A percentile compares a stretch with the other conserved stretches of the same genome.
Evolutionary conservation across 2,797 vertebrate species (phyloP).

Genomic region (Ctenopoma kingsleyae): DNA sequence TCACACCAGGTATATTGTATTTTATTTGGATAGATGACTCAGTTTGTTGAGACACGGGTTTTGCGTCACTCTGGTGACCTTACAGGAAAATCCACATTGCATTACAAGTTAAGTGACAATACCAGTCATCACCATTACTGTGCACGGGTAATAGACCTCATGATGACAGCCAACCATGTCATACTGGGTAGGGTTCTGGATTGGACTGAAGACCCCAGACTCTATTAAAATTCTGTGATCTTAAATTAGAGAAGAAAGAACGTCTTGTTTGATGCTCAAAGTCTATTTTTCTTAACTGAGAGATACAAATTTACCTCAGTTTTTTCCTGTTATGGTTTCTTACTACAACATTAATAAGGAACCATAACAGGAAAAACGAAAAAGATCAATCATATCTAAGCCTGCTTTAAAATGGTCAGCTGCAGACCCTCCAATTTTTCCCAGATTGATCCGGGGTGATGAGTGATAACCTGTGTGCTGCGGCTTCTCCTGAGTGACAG

Average conservation of each 20-base stretch:
- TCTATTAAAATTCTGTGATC: conserved; percentile 5
- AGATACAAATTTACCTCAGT: conserved; percentile 20
- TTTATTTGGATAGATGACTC: conserved; percentile 79
- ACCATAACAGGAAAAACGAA: too few relatives aligned
- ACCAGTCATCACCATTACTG: conserved; percentile 75
- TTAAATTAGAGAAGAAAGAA: background rate
- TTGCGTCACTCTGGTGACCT: conserved; percentile 82
- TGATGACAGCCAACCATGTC: conserved; percentile 54
- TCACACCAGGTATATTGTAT: conserved; percentile 50
- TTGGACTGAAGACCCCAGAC: conserved; percentile 19
- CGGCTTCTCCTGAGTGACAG: conserved; percentile 58
- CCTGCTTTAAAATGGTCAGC: conserved; percentile 59
- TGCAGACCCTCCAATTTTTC: conserved; percentile 55
- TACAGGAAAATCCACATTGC: conserved; percentile 89
- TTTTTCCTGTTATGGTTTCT: conserved; percentile 16
- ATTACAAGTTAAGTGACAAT: conserved; percentile 79
- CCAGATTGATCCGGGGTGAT: conserved; percentile 28
- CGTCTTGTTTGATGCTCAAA: background rate
- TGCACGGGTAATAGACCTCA: conserved; percentile 60
- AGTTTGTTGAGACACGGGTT: conserved; percentile 76
- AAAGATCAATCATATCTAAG: conserved; percentile 28
- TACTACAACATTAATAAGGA: conserved; percentile 14
- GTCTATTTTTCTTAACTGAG: conserved; percentile 23
- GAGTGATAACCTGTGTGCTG: conserved; percentile 48
- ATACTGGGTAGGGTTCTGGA: conserved; percentile 38